Conservation (phyloP, 2,797 vertebrate species). For the Acanthurus leucopareius region DNA sequence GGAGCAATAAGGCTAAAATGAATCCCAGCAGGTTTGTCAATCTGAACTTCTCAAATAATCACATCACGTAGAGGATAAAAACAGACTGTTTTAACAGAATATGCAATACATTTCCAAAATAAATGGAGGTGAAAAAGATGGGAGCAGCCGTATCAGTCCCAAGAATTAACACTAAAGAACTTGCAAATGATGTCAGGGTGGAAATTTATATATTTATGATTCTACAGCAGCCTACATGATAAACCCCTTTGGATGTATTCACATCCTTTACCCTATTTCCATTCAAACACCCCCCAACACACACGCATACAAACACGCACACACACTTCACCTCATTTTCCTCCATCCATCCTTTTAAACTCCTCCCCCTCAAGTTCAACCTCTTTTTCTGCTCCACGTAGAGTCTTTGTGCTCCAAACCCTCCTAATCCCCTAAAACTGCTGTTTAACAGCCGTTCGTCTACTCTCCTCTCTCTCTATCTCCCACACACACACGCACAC, state of each 20-base stretch:
- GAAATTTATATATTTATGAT: neutral
- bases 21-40: too few relatives aligned
- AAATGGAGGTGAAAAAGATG: too few relatives aligned
- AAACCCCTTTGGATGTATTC: constrained; percentile 37
- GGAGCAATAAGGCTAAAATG: too few relatives aligned
- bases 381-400: constrained; percentile 71
- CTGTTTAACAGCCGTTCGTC: constrained; percentile 84
- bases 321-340: constrained; percentile 34
- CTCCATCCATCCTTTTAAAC: constrained; percentile 52
- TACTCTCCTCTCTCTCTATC: constrained; percentile 60
- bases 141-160: too few relatives aligned
- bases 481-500: neutral
- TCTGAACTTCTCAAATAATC: too few relatives aligned
- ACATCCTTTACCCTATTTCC: constrained; percentile 34
- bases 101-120: too few relatives aligned
- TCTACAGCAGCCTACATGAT: neutral
- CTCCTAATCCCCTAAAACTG: constrained; percentile 87
- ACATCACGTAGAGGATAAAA: too few relatives aligned
- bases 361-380: constrained; percentile 66
- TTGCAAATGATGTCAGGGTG: too few relatives aligned
- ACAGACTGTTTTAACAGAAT: too few relatives aligned
- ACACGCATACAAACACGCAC: constrained; percentile 32
- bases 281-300: constrained; percentile 28
- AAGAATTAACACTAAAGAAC: too few relatives aligned
- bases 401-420: constrained; percentile 83